Percentiles rank a stretch among this genome's conserved stretches.
These are phyloP conservation scores for Aleiodes sp. DNA, from an alignment of 1,140 invertebrate species.

Conservation along the genomic window DNA sequence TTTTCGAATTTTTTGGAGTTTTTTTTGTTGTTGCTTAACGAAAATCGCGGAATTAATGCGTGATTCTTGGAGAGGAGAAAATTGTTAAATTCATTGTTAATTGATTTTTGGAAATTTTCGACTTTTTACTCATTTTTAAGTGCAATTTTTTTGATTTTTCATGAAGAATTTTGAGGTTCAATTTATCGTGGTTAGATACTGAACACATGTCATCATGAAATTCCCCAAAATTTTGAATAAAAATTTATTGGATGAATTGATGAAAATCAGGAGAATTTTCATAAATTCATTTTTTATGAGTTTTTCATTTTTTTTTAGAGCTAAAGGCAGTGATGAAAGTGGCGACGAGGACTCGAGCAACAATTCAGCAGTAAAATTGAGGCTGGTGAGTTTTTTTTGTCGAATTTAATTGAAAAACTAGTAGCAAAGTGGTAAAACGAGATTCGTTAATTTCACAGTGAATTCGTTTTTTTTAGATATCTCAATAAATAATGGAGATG, in stretches of 20 bases:
- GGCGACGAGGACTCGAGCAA: constrained; percentile 20
- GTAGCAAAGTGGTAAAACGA: constrained; percentile 12
- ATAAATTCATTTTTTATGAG: neutral
- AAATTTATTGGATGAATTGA: neutral
- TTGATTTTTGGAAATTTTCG: too few relatives aligned
- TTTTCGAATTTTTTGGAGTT: neutral
- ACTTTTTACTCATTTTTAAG: neutral
- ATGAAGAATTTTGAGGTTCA: neutral
- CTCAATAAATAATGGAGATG: too few relatives aligned
- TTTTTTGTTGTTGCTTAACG: neutral
- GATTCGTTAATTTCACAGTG: constrained; percentile 5
- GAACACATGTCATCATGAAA: neutral
- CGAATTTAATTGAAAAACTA: constrained; percentile 25
- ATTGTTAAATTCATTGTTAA: neutral
- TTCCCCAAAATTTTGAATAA: neutral
- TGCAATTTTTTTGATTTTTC: too few relatives aligned
- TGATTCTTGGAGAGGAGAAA: neutral
- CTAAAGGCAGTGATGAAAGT: constrained; percentile 27
- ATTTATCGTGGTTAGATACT: neutral
- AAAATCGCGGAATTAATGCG: neutral
- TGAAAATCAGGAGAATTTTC: neutral
- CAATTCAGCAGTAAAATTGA: constrained; percentile 48
- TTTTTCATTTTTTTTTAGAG: constrained; percentile 5
- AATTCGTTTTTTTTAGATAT: too few relatives aligned
- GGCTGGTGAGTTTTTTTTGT: constrained; percentile 53